Conservation (phyloP, 2,797 vertebrate species). For the Rhyacichthys aspro region DNA sequence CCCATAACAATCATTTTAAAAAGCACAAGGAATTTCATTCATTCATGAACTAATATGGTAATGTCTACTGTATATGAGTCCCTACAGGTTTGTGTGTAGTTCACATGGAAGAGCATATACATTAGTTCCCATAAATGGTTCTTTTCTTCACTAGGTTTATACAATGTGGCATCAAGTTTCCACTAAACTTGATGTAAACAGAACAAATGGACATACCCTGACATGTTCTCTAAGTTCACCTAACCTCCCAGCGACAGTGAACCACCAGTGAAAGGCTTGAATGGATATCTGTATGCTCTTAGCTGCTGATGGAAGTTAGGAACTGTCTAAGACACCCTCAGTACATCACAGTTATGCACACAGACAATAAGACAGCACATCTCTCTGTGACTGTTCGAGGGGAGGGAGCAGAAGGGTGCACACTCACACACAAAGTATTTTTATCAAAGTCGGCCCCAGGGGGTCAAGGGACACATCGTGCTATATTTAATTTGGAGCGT, state of each 20-base stretch:
- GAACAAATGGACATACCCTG: conserved; percentile 15
- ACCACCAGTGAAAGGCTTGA: conserved; percentile 10
- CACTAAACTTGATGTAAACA: conserved; percentile 21
- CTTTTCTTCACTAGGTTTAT: conserved; percentile 38
- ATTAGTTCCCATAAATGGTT: conserved; percentile 16
- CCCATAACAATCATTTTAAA: conserved; percentile 1
- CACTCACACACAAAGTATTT: conserved; percentile 55
- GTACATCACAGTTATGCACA: conserved; percentile 15
- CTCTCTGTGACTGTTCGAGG: conserved; percentile 31
- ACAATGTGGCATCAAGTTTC: conserved; percentile 32
- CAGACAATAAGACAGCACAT: conserved; percentile 26
- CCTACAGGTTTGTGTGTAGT: neutral
- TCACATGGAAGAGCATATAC: neutral
- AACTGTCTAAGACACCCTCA: too few species aligned
- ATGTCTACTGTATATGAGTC: neutral
- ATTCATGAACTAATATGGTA: conserved; percentile 6
- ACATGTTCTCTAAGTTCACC: conserved; percentile 22
- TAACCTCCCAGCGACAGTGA: neutral
- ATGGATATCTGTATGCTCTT: neutral
- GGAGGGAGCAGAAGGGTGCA: conserved; percentile 55
- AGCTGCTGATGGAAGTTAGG: too few species aligned
- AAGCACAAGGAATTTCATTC: neutral
- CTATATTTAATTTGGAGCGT: conserved; percentile 49
- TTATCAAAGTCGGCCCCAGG: conserved; percentile 46
- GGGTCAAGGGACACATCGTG: conserved; percentile 51